Percentiles rank a stretch among this genome's conserved stretches.
Conservation (phyloP, 2,797 vertebrate species). For the Gadopsis bispinosus region DNA sequence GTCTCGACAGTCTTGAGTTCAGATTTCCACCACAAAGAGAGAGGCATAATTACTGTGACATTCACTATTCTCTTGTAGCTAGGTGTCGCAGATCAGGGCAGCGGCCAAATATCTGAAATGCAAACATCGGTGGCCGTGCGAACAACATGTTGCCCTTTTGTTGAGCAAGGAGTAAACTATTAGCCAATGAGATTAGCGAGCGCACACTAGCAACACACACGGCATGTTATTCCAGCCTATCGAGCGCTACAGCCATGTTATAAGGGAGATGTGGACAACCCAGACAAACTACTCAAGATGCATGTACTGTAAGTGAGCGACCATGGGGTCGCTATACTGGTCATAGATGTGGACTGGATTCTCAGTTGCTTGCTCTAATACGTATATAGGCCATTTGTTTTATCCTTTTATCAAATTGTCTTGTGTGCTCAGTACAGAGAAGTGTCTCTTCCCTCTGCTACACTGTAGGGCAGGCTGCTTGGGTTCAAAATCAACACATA, state of each 20-base stretch:
- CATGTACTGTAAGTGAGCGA: not conserved
- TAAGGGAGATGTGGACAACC: not conserved
- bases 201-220: not conserved
- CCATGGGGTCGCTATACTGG: not conserved
- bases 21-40: no score
- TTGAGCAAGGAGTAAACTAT: conserved; percentile 13
- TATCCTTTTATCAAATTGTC: not conserved
- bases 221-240: not conserved
- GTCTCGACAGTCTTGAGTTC: no score
- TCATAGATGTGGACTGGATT: not conserved
- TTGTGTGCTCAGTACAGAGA: not conserved
- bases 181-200: conserved; percentile 11
- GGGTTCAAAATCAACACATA: not conserved
- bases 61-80: not conserved
- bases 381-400: not conserved
- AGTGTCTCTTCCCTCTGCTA: not conserved
- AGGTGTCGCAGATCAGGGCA: conserved; percentile 1
- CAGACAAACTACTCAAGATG: not conserved
- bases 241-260: conserved; percentile 5
- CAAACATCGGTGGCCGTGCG: conserved; percentile 19
- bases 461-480: not conserved
- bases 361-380: not conserved
- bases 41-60: not conserved
- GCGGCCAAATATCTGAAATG: conserved; percentile 8
- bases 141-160: conserved; percentile 1